phyloP scores from a whole-genome alignment of 2,888 invertebrate species.

The Crioceris asparagi region DNA sequence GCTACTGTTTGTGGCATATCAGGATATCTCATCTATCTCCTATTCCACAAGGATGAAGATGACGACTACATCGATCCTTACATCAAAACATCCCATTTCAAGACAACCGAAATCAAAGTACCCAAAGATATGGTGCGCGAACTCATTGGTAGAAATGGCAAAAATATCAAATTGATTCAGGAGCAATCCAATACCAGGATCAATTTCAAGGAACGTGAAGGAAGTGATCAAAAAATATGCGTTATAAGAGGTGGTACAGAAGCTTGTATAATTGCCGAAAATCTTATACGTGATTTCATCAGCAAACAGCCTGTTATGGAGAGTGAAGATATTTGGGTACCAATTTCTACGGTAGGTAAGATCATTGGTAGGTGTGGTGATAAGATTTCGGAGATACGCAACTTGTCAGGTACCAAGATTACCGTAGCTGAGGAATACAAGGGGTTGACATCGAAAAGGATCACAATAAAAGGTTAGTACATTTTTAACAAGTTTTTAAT shows the following conservation, averaged over 20 bases:
- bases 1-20: constrained; percentile 59
- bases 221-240: constrained; percentile 48
- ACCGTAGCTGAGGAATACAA: constrained; percentile 38
- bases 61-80: constrained; percentile 34
- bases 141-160: constrained; percentile 64
- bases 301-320: constrained; percentile 55
- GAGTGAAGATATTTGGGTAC: constrained; percentile 56
- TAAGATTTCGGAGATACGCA: constrained; percentile 58
- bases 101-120: constrained; percentile 48
- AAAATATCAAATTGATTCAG: constrained; percentile 66
- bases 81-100: constrained; percentile 33
- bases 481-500: too few relatives aligned
- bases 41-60: constrained; percentile 55
- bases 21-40: constrained; percentile 56
- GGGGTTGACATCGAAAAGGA: constrained; percentile 21
- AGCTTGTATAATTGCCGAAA: constrained; percentile 60
- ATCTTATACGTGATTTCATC: constrained; percentile 56
- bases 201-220: constrained; percentile 44
- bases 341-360: constrained; percentile 53
- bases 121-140: constrained; percentile 53
- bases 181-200: constrained; percentile 57
- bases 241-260: constrained; percentile 59
- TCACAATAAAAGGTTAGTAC: constrained; percentile 34
- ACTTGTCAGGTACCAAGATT: constrained; percentile 61
- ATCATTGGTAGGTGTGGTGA: constrained; percentile 70